These are phyloP conservation scores for Sinopyrophorus schimmeli DNA, from an alignment of 2,888 invertebrate species.

Conservation along the genomic window DNA sequence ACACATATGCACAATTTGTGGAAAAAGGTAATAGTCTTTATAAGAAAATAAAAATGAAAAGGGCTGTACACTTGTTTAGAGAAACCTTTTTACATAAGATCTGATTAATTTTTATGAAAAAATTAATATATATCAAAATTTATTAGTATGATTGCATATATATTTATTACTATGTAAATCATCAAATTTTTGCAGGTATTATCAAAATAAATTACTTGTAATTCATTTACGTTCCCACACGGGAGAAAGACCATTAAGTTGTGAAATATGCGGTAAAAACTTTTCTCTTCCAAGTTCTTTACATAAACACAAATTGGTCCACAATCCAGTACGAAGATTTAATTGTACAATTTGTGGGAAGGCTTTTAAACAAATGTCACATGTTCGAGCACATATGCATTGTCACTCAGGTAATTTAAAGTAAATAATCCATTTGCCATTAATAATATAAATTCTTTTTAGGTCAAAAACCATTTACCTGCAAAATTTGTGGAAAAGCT, in stretches of 20 bases:
- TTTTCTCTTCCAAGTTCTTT: constrained; percentile 52
- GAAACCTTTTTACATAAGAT: no score
- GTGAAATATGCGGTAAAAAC: constrained; percentile 50
- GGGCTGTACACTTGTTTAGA: no score
- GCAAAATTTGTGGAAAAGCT: constrained; percentile 49
- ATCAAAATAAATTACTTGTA: constrained; percentile 47
- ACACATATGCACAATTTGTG: constrained; percentile 50
- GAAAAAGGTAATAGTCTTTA: constrained; percentile 45
- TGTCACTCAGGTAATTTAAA: constrained; percentile 47
- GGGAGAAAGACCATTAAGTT: constrained; percentile 51
- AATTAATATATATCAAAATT: no score
- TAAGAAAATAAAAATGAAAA: no score
- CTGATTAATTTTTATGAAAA: no score
- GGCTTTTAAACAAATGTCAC: constrained; percentile 50
- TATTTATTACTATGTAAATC: not conserved
- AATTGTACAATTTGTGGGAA: constrained; percentile 50
- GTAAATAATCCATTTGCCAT: not conserved
- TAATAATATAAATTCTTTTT: constrained; percentile 5
- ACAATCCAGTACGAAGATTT: constrained; percentile 46
- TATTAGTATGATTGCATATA: no score
- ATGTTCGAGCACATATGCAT: constrained; percentile 48
- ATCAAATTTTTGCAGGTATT: constrained; percentile 47
- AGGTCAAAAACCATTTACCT: constrained; percentile 49
- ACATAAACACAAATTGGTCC: constrained; percentile 50
- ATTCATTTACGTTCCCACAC: constrained; percentile 52